phyloP scores from a whole-genome alignment of 2,888 invertebrate genomes.

The Chironomus tentans region DNA sequence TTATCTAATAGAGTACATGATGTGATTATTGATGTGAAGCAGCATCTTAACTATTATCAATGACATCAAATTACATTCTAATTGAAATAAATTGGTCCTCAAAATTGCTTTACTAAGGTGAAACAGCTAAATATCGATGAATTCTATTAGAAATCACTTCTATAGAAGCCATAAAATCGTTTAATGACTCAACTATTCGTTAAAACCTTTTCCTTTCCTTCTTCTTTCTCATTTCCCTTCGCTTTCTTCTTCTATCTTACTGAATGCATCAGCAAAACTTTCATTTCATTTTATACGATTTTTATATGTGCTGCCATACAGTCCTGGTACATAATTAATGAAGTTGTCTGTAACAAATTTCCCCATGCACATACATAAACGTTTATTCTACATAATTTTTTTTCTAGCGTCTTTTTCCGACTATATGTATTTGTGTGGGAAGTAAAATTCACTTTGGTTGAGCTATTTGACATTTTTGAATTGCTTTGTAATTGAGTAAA shows the following conservation, averaged over 20 bases:
- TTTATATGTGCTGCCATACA: neutral
- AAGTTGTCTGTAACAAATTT: constrained; percentile 20
- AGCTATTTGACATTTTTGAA: no score
- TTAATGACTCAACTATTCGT: neutral
- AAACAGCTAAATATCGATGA: neutral
- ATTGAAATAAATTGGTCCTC: neutral
- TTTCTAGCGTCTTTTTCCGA: no score
- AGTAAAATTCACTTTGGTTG: no score
- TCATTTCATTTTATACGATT: neutral
- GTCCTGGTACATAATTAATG: constrained; percentile 15
- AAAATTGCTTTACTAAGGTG: neutral
- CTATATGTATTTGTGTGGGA: no score
- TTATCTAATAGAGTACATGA: neutral
- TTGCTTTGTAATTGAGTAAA: no score
- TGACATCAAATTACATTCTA: neutral
- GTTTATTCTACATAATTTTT: neutral
- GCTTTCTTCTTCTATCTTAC: neutral
- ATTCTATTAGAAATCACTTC: neutral
- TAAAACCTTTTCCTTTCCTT: neutral
- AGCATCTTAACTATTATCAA: neutral
- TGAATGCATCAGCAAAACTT: constrained; percentile 15
- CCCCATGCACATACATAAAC: neutral
- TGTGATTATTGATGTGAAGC: neutral
- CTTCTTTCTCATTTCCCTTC: neutral
- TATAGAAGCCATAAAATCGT: neutral